Base-by-base conservation (phyloP, 1,140 invertebrate genomes). In the Brachystomella parvula region DNA sequence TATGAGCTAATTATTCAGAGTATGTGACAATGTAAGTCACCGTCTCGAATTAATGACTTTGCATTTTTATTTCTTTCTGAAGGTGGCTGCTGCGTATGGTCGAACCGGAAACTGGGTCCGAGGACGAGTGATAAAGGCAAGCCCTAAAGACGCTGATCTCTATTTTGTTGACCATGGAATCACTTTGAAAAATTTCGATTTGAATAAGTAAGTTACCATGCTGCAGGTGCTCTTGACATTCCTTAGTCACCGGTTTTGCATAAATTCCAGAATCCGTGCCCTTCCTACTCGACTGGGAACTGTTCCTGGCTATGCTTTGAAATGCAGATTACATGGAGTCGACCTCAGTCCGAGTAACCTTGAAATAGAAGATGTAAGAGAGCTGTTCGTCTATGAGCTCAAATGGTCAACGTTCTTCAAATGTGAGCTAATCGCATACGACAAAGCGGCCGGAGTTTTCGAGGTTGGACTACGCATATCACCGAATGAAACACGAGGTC, bases 151-250 rank as follows among this genome's bases (percentile, higher is more conserved):
- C 3, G 21, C 21, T 6, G 24, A 15, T 24, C 6, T 53, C 6
- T 53, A 17, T 24, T 53, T 53, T 53, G 49, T 53, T 53, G 49
- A 53, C 21, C 49, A 53, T 15, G 49, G 49, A 53, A 3, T 15
- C 49, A 53, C 49, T 6, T 53, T 26, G 49, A 9, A 3, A 53
- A 53, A 24, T 53, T 17, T 15, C n/a, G 24, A 24, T 53, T 53
- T 53, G 9, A 15, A 53, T 53, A 53, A 53, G 24, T 17, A 9
- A 17, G 49, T 24, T 12, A 15, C 24, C 9, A 9, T 19, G 12
- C 24, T 15, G 49, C 24, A 6, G 15, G 21, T 19, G 12, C 24
- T n/a, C n/a, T n/a, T n/a, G n/a, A n/a, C n/a, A n/a, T n/a, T n/a
- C n/a, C n/a, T n/a, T 26, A 53, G 15, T 9, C 21, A 53, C 3